Conservation (phyloP, 2,113 vertebrate species). For the Gallinago jamesoni region DNA sequence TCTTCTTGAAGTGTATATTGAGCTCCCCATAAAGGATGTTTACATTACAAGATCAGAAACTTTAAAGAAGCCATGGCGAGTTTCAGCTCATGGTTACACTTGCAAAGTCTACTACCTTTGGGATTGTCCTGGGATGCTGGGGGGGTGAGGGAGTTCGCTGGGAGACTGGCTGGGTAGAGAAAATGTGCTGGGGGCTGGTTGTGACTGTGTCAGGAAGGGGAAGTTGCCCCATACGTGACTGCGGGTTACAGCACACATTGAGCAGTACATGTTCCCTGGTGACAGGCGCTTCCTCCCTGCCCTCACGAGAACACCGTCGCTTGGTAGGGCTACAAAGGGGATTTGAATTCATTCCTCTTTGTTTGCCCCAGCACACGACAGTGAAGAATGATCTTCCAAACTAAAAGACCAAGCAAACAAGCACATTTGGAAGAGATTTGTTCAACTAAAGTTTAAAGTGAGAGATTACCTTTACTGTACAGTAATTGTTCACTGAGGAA, state of each 20-base stretch:
- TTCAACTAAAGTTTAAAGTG: slow-evolving; percentile 7
- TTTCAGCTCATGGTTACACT: background rate
- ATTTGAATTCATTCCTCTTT: background rate
- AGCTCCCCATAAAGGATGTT: background rate
- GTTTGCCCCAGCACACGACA: background rate
- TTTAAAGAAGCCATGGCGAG: background rate
- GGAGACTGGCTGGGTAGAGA: background rate
- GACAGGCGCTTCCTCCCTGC: background rate
- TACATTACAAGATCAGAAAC: background rate
- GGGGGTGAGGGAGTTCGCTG: background rate
- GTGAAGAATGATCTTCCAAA: background rate
- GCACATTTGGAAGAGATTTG: background rate
- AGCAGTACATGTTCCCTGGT: background rate
- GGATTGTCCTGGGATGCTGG: background rate
- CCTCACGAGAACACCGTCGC: background rate
- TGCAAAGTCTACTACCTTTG: background rate
- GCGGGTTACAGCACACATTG: background rate
- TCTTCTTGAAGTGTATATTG: background rate
- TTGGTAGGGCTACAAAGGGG: background rate
- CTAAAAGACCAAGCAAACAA: background rate
- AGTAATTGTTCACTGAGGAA: background rate
- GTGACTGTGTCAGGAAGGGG: background rate
- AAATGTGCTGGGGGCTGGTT: background rate
- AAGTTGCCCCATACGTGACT: background rate
- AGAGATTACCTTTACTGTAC: background rate